These are phyloP conservation scores for Hemicordylus capensis DNA, from an alignment of 2,113 vertebrate species.

Conservation along the genomic window DNA sequence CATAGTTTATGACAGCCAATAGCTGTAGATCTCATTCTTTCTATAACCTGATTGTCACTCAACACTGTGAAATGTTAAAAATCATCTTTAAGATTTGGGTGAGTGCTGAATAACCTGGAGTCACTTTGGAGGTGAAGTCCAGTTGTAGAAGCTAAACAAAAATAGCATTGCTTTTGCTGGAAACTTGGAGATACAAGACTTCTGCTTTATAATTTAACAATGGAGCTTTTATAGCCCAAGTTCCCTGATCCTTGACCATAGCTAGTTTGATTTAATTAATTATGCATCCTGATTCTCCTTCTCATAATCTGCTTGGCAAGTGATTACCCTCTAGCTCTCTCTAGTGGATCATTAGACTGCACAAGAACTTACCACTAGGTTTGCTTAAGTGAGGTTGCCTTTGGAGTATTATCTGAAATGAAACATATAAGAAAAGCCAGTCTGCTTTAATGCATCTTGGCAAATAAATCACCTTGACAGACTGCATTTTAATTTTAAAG, in stretches of 20 bases:
- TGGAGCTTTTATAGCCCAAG: neutral
- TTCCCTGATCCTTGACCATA: neutral
- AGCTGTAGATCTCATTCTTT: too few species aligned
- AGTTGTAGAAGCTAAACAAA: neutral
- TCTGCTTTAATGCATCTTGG: neutral
- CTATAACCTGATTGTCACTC: too few species aligned
- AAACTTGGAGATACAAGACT: neutral
- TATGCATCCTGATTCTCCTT: neutral
- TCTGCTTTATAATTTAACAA: constrained; percentile 2
- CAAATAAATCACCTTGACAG: neutral
- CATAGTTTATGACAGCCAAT: too few species aligned
- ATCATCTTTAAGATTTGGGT: neutral
- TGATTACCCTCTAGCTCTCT: constrained; percentile 8
- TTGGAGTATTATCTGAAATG: neutral
- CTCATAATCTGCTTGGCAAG: constrained; percentile 16
- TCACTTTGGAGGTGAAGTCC: neutral
- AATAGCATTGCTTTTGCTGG: neutral
- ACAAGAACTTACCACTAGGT: neutral
- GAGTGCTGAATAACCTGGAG: neutral
- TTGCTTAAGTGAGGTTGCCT: neutral
- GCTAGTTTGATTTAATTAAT: constrained; percentile 3
- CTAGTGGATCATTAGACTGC: constrained; percentile 13
- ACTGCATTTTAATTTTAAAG: neutral
- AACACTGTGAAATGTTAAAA: neutral
- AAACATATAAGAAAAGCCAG: neutral